Conservation (phyloP, 2,797 vertebrate genomes). For the Remorina albescens region DNA sequence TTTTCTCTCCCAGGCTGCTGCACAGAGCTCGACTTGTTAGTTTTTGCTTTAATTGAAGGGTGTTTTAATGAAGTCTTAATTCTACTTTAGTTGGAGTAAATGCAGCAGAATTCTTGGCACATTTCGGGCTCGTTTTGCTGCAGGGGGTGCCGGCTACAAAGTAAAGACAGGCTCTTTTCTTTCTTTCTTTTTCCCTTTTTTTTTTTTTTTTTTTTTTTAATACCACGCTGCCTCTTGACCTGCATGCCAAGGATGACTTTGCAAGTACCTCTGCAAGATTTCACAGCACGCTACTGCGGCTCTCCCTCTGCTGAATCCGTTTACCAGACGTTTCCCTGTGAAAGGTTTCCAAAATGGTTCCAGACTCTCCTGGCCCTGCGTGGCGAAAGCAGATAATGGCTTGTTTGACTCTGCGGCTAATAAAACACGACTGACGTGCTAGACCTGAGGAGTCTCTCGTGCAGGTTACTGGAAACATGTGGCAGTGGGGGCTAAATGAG, state of each 20-base stretch:
- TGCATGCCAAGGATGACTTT: constrained; percentile 69
- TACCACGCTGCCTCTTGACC: constrained; percentile 47
- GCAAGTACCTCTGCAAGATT: constrained; percentile 52
- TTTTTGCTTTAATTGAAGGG: constrained; percentile 72
- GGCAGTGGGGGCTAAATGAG: constrained; percentile 44
- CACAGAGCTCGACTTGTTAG: constrained; percentile 55
- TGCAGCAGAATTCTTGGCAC: constrained; percentile 53
- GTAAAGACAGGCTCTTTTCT: constrained; percentile 37
- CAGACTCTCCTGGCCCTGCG: constrained; percentile 49
- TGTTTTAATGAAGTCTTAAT: constrained; percentile 69
- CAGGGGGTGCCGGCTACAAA: constrained; percentile 24
- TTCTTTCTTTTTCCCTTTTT: constrained; percentile 37
- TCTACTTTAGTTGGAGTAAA: constrained; percentile 52
- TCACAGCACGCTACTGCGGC: constrained; percentile 31
- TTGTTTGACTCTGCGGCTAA: constrained; percentile 61
- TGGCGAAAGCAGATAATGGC: constrained; percentile 53
- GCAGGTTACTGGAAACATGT: constrained; percentile 68
- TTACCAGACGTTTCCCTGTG: constrained; percentile 35
- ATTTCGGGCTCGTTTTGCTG: constrained; percentile 35
- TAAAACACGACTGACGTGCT: constrained; percentile 58
- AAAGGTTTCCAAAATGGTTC: constrained; percentile 54
- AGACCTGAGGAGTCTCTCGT: constrained; percentile 15
- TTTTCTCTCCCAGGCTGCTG: constrained; percentile 18
- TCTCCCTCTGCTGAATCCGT: constrained; percentile 23
- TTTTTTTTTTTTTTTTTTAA: constrained; percentile 38